phyloP scores from a whole-genome alignment of 1,140 invertebrate species.

The Zaprionus kolodkinae region DNA sequence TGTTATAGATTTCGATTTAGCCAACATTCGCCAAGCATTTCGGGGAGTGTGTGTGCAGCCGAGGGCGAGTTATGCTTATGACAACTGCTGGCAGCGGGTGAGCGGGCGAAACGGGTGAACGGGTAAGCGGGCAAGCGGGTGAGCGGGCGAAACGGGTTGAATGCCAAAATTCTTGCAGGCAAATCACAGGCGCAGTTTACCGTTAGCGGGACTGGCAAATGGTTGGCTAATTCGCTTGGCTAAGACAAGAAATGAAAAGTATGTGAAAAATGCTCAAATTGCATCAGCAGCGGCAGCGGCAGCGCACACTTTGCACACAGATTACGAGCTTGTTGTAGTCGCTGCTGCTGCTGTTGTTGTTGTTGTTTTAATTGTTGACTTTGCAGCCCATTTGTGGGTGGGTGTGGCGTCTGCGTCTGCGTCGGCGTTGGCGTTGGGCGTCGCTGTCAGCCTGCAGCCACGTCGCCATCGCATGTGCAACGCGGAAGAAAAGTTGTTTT shows the following conservation, averaged over 20 bases:
- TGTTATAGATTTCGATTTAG: constrained; percentile 45
- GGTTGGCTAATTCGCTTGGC: constrained; percentile 31
- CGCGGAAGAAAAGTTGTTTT: constrained; percentile 79
- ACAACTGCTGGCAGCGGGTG: neutral
- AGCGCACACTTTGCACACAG: constrained; percentile 37
- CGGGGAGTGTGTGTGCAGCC: constrained; percentile 42
- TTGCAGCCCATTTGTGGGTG: constrained; percentile 71
- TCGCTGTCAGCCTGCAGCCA: constrained; percentile 20
- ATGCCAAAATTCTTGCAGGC: constrained; percentile 63
- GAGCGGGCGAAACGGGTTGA: constrained; percentile 28
- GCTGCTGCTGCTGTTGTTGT: constrained; percentile 6
- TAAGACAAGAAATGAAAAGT: constrained; percentile 60
- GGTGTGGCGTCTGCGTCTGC: constrained; percentile 56
- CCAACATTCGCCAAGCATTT: constrained; percentile 43
- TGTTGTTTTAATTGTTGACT: constrained; percentile 75
- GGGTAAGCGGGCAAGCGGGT: neutral
- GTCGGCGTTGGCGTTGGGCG: constrained; percentile 16
- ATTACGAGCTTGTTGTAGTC: constrained; percentile 53
- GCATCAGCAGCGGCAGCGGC: constrained; percentile 53
- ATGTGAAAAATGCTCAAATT: constrained; percentile 78
- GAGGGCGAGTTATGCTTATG: constrained; percentile 27
- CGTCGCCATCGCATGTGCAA: constrained; percentile 67
- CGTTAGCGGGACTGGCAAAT: constrained; percentile 20
- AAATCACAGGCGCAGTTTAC: constrained; percentile 25
- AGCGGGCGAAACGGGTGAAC: neutral